These are phyloP conservation scores for Galemys pyrenaicus DNA, from an alignment of 2,113 vertebrate genomes.

Conservation along the genomic window DNA sequence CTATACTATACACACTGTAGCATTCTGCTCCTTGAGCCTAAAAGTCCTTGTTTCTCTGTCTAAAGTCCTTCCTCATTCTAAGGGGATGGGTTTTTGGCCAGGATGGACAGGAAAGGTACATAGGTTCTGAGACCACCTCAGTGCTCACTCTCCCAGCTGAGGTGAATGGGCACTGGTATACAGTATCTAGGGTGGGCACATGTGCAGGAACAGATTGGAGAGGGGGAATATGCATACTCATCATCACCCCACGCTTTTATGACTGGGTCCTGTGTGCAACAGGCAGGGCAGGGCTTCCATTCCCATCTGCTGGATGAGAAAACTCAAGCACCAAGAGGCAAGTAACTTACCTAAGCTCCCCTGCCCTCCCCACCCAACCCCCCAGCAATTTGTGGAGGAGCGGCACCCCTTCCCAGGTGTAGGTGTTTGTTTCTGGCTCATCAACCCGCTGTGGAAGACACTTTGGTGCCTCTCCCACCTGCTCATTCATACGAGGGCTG, in stretches of 20 bases:
- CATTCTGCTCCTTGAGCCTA: not conserved
- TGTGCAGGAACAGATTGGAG: not conserved
- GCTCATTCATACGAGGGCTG: not conserved
- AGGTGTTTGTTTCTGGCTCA: not conserved
- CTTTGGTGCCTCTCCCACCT: not conserved
- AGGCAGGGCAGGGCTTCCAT: not conserved
- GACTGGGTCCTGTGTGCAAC: not conserved
- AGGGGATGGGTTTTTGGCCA: not conserved
- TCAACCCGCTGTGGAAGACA: not conserved
- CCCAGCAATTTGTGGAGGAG: no score
- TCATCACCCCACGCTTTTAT: not conserved
- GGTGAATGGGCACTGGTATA: not conserved
- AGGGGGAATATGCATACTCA: no score
- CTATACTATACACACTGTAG: not conserved
- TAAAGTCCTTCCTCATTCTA: not conserved
- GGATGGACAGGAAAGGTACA: not conserved
- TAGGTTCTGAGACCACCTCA: not conserved
- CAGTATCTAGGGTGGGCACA: not conserved
- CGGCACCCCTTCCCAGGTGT: not conserved
- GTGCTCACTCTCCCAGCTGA: not conserved
- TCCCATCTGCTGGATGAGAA: not conserved
- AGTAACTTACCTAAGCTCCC: not conserved
- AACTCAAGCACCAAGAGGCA: not conserved
- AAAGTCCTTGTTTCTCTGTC: constrained; percentile 6
- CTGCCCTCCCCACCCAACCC: accelerated